Evolutionary conservation across 2,797 vertebrate species (phyloP).

Genomic region (Sebastes wilsoni): DNA sequence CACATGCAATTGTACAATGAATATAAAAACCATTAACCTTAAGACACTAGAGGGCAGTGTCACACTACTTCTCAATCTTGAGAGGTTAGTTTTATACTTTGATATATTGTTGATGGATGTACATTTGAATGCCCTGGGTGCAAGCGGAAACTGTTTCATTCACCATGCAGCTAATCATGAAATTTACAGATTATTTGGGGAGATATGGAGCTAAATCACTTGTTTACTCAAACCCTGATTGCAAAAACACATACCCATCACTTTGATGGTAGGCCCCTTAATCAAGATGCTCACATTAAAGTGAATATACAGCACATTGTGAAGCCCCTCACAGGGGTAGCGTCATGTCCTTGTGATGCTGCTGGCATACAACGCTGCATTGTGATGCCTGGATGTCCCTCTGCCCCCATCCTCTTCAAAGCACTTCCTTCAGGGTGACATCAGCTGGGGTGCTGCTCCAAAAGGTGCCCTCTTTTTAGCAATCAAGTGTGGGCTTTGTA

Average conservation of each 20-base stretch:
- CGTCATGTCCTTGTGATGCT: slow-evolving; percentile 66
- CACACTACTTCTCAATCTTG: background rate
- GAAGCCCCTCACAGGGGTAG: slow-evolving; percentile 54
- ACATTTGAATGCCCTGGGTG: background rate
- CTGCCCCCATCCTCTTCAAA: slow-evolving; percentile 83
- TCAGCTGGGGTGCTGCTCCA: slow-evolving; percentile 66
- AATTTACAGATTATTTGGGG: background rate
- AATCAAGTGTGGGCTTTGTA: slow-evolving; percentile 31
- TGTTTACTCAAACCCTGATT: slow-evolving; percentile 57
- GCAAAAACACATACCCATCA: slow-evolving; percentile 22
- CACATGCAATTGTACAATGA: background rate
- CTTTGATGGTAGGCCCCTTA: slow-evolving; percentile 46
- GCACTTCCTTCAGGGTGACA: slow-evolving; percentile 80
- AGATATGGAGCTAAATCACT: slow-evolving; percentile 33
- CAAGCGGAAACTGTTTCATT: background rate
- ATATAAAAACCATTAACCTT: background rate
- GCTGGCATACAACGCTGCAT: slow-evolving; percentile 68
- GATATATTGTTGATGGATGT: background rate
- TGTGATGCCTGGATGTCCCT: slow-evolving; percentile 77
- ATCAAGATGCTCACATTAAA: slow-evolving; percentile 48
- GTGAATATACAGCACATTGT: slow-evolving; percentile 49
- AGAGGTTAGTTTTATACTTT: background rate
- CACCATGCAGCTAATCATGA: background rate
- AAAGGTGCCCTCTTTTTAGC: slow-evolving; percentile 28
- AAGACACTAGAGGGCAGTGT: slow-evolving; percentile 70